phyloP scores from a whole-genome alignment of 2,113 vertebrate genomes.

The Fregata magnificens region DNA sequence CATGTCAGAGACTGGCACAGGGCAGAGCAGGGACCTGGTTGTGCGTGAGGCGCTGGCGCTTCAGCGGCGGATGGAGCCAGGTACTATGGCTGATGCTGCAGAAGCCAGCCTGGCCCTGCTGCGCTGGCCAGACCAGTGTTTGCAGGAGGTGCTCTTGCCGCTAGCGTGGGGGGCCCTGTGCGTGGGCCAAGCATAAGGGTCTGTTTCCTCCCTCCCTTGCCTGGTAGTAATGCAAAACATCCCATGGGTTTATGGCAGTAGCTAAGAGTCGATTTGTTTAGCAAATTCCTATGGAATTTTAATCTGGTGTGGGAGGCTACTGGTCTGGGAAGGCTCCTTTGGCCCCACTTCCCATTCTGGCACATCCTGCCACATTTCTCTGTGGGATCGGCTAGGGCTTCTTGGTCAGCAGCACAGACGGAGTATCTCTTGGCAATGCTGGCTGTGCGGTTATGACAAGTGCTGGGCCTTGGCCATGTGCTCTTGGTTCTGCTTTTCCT shows the following conservation, averaged over 20 bases:
- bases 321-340: not conserved
- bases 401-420: not conserved
- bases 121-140: not conserved
- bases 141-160: not conserved
- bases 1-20: accelerated
- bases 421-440: not conserved
- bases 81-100: not conserved
- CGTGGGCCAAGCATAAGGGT: not conserved
- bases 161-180: not conserved
- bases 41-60: not conserved
- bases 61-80: not conserved
- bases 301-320: constrained; percentile 29
- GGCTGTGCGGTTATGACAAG: not conserved
- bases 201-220: not conserved
- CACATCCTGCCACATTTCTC: not conserved
- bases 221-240: not conserved
- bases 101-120: not conserved
- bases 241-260: not conserved
- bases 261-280: not conserved
- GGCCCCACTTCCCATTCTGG: not conserved
- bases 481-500: not conserved
- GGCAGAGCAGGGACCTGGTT: not conserved
- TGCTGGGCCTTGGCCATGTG: not conserved
- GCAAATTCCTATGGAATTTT: constrained; percentile 35
- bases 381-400: not conserved